Evolutionary conservation across 2,797 vertebrate species (phyloP).

Genomic region (Epinephelus malabaricus): DNA sequence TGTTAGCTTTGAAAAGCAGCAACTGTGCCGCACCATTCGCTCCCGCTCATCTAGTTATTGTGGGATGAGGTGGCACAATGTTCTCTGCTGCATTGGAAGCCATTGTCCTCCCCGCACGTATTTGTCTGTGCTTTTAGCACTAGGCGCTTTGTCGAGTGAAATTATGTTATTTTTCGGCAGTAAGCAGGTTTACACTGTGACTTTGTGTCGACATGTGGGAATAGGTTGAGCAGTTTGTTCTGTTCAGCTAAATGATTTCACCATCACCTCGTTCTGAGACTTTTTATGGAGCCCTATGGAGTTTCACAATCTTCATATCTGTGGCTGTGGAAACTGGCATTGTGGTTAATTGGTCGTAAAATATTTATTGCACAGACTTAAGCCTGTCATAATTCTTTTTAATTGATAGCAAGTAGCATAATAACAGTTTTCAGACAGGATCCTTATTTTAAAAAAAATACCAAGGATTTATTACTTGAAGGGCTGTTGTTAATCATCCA

Average conservation of each 20-base stretch:
- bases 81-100: constrained; percentile 7
- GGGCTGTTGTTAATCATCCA: too few relatives aligned
- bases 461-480: neutral
- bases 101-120: constrained; percentile 23
- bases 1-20: constrained; percentile 50
- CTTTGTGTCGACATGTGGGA: constrained; percentile 5
- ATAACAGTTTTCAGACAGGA: neutral
- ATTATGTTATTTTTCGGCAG: constrained; percentile 4
- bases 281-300: neutral
- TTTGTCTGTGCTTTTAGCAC: constrained; percentile 7
- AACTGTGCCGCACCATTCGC: constrained; percentile 26
- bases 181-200: constrained; percentile 10
- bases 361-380: constrained; percentile 9
- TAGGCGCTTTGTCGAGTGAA: constrained; percentile 25
- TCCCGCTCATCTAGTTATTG: constrained; percentile 38
- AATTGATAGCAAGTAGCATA: constrained; percentile 2
- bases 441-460: neutral
- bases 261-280: neutral
- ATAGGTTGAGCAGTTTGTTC: constrained; percentile 2
- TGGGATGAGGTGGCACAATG: neutral
- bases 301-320: constrained; percentile 3
- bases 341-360: neutral
- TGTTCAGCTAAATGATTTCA: constrained; percentile 8
- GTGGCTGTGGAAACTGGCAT: constrained; percentile 1
- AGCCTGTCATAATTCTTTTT: neutral